phyloP scores from a whole-genome alignment of 2,888 invertebrate species.

The Baccha elongata region DNA sequence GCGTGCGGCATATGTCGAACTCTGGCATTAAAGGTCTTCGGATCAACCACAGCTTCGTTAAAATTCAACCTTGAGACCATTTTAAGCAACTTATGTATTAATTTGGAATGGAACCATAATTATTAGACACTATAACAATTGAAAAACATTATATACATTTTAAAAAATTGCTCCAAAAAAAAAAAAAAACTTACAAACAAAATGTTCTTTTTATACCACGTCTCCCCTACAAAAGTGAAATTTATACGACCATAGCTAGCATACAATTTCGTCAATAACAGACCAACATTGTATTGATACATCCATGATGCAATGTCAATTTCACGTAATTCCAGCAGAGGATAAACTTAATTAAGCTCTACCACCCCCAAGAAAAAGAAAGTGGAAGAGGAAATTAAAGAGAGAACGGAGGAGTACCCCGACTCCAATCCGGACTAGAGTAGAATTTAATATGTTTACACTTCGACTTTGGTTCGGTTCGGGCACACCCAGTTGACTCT shows the following conservation, averaged over 20 bases:
- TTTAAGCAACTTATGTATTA: too few relatives aligned
- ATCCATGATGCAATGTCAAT: conserved; percentile 49
- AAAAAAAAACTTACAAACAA: background rate
- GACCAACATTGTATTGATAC: conserved; percentile 38
- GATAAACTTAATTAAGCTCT: conserved; percentile 55
- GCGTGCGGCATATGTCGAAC: too few relatives aligned
- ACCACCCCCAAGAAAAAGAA: conserved; percentile 6
- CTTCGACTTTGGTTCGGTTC: too few relatives aligned
- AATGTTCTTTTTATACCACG: background rate
- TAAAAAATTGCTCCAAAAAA: too few relatives aligned
- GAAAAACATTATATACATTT: too few relatives aligned
- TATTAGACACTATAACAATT: too few relatives aligned
- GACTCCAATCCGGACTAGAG: background rate
- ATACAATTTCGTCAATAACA: conserved; percentile 35
- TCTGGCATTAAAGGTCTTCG: too few relatives aligned
- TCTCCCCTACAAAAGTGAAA: conserved; percentile 1
- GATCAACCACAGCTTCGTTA: too few relatives aligned
- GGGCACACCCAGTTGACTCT: conserved; percentile 55
- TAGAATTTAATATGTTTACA: conserved; percentile 63
- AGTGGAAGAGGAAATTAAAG: background rate
- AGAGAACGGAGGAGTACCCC: background rate
- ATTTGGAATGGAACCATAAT: too few relatives aligned
- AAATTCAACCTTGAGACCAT: too few relatives aligned
- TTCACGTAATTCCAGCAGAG: conserved; percentile 50
- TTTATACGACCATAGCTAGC: conserved; percentile 1